These are phyloP conservation scores for Planiliza haematocheilus DNA, from an alignment of 2,113 vertebrate species.

Conservation along the genomic window DNA sequence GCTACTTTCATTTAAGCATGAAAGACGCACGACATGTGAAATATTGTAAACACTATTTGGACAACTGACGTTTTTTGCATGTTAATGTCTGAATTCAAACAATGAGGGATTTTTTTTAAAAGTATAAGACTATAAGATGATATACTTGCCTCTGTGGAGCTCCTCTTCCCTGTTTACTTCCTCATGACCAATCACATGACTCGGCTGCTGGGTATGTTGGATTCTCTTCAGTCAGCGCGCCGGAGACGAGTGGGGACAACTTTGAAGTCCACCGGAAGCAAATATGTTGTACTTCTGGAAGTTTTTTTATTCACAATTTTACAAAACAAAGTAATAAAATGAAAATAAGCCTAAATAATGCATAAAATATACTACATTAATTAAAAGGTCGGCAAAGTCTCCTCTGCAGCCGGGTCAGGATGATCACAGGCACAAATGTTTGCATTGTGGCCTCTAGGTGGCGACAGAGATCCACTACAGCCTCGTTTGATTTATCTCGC, in stretches of 20 bases:
- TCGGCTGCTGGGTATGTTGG: constrained; percentile 49
- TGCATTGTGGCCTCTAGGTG: constrained; percentile 61
- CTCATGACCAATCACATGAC: constrained; percentile 79
- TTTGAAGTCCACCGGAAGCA: too few relatives aligned
- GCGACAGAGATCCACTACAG: constrained; percentile 71
- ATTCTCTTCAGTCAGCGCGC: not conserved
- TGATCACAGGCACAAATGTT: not conserved
- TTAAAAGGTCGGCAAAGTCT: too few relatives aligned
- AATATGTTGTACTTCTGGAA: not conserved
- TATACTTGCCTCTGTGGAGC: constrained; percentile 11
- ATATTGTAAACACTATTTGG: not conserved
- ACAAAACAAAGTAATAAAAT: not conserved
- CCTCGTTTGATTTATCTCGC: accelerated
- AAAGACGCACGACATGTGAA: not conserved
- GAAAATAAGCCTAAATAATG: not conserved
- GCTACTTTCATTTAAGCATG: not conserved
- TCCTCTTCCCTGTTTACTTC: constrained; percentile 73
- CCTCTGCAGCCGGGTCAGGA: not conserved
- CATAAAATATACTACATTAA: not conserved
- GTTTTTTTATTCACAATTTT: not conserved
- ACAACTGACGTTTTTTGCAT: not conserved
- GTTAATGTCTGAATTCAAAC: not conserved
- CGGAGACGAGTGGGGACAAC: constrained; percentile 19
- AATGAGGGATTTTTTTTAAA: not conserved
- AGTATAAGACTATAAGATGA: not conserved